Base-by-base conservation (phyloP, 2,888 invertebrate genomes). In the Orthonevra nobilis region DNA sequence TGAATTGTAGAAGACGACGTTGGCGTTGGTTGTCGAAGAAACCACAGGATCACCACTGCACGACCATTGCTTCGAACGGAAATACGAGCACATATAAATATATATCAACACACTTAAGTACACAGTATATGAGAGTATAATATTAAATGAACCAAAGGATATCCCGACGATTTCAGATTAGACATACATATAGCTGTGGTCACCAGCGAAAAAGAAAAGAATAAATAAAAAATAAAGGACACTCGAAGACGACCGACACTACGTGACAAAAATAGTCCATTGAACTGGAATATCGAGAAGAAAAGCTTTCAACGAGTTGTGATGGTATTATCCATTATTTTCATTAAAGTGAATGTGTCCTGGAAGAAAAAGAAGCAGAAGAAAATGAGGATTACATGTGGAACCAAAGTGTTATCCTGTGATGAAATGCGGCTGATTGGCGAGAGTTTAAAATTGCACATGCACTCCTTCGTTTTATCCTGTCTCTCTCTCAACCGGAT, bases 1-100 rank as follows among this genome's bases (percentile, higher is more conserved):
- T 85, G 88, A 87, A 86, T 84, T 84, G 82, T 38, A n/a, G 30
- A 26, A 10, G 17, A 10, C 32, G 20, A 46, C 15, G 20, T 3
- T 6, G 20, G 26, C n/a, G 12, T 54, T 9, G 10, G 2, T 19
- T n/a, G n/a, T 42, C 6, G 14, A 15, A 32, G 6, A 52, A 64
- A 30, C 58, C 44, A 58, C 75, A 77, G 56, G 66, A 73, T 42
- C 26, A 15, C 30, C 30, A n/a, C n/a, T n/a, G 23, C 34, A 52
- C 28, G 38, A 73, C 32, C 46, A 28, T 48, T 26, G 17, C 36
- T 50, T 17, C 17, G 15, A 50, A n/a, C 20, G 38, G 15, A 17
- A 44, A 56, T 10, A 23, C 10, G 30, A 10, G 42, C 20, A 15
- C 14, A 40, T 17, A 10, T 15, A 17, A 19, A 10, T 28, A 40